These are phyloP conservation scores for Tiliacea aurago DNA, from an alignment of 2,888 invertebrate genomes.

Conservation along the genomic window DNA sequence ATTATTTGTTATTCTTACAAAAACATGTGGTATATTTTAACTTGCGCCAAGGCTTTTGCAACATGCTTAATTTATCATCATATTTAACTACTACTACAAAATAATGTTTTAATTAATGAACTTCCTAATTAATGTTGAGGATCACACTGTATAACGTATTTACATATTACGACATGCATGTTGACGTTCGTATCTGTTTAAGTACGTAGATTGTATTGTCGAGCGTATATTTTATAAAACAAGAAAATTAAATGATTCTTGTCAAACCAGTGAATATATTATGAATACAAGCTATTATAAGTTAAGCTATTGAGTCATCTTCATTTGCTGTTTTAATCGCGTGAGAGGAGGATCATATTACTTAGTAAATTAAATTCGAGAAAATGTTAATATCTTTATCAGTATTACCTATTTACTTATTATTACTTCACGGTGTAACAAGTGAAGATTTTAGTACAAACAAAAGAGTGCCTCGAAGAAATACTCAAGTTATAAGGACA, in stretches of 20 bases:
- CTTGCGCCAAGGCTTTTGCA: neutral
- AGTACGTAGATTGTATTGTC: conserved; percentile 30
- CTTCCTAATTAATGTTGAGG: neutral
- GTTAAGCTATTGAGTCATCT: conserved; percentile 76
- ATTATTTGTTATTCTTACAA: neutral
- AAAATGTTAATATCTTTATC: conserved; percentile 60
- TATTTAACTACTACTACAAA: neutral
- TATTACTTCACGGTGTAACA: conserved; percentile 61
- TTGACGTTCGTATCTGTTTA: conserved; percentile 28
- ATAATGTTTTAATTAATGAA: neutral
- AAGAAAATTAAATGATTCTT: conserved; percentile 67
- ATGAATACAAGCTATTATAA: conserved; percentile 73
- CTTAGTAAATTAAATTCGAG: conserved; percentile 51
- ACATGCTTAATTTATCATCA: neutral
- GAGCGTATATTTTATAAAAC: conserved; percentile 40
- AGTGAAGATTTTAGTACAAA: conserved; percentile 59
- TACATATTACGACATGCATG: conserved; percentile 20
- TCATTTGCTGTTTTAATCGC: conserved; percentile 79
- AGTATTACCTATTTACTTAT: conserved; percentile 43
- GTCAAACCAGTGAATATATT: conserved; percentile 83
- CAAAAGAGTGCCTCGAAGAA: conserved; percentile 42
- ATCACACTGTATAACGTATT: conserved; percentile 39
- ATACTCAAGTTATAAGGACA: conserved; percentile 37
- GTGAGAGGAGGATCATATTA: conserved; percentile 74
- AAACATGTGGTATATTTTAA: neutral